Base-by-base conservation (phyloP, 2,888 invertebrate genomes). In the Pteria penguin region DNA sequence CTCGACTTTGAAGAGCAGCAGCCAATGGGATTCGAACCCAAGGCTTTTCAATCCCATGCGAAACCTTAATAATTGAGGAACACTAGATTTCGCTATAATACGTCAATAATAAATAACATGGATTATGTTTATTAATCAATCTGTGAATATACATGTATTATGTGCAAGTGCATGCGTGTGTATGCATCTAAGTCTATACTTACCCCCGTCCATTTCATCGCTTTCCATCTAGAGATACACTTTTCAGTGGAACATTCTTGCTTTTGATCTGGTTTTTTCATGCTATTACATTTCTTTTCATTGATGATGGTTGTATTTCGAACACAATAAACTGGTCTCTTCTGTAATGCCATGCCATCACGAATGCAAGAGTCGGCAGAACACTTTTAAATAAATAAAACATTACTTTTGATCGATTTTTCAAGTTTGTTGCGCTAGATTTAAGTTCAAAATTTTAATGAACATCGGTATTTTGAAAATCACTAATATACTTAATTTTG, bases 191-290 rank as follows among this genome's bases (percentile, higher is more conserved):
- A 18, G 18, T 5, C 29, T 45, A 18, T 18, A 29, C 77, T 78
- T 79, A 86, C 87, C 76, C 81, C 72, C 0, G 86, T 82, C 88
- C 88, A 88, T 58, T 75, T 77, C 8, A 84, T 83, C 0, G 86
- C 80, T 26, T 73, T 77, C 88, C 88, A 88, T 4, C 81, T 73
- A 14, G 85, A 73, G 27, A 78, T 67, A 66, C 88, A 88, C 31
- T 83, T 69, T 18, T 66, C 68, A 67, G 86, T 85, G 36, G 75
- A 78, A 73, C 88, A 88, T 63, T 81, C 79, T 58, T 79, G 76
- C 26, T 66, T 72, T 26, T 73, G 63, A 33, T 76, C 75, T 11
- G 86, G 86, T 8, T 69, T 67, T 2, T 68, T 52, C 4, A 61
- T 36, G 14, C 52, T 60, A n/a, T 74, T 70, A 76, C 88, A 88